Conservation (phyloP, 1,140 invertebrate species). For the Drosophila repletoides region DNA sequence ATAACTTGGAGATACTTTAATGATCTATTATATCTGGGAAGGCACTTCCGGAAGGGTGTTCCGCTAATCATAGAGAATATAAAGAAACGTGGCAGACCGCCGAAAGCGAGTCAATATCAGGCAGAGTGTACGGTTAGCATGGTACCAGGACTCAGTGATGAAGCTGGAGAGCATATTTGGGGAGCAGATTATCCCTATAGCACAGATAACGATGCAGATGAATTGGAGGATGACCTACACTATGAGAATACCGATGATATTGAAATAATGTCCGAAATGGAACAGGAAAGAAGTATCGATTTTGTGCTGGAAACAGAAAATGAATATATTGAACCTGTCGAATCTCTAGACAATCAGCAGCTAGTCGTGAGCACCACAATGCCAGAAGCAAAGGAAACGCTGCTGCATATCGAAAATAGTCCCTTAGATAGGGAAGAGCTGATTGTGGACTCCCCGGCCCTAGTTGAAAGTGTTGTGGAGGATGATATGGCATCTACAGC, state of each 20-base stretch:
- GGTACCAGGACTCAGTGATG: background rate
- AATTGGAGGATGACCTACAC: conserved; percentile 45
- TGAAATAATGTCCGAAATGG: conserved; percentile 46
- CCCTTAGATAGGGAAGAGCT: background rate
- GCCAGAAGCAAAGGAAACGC: background rate
- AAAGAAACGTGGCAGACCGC: conserved; percentile 56
- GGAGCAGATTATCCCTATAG: conserved; percentile 64
- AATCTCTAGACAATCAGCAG: conserved; percentile 27
- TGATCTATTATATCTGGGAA: conserved; percentile 61
- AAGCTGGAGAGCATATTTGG: conserved; percentile 48
- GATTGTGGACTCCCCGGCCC: background rate
- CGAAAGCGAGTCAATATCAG: conserved; percentile 14
- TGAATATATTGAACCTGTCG: conserved; percentile 2
- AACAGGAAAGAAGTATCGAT: conserved; percentile 14
- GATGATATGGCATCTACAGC: background rate
- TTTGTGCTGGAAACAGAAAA: conserved; percentile 29
- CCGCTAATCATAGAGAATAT: conserved; percentile 59
- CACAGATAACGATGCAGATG: conserved; percentile 54
- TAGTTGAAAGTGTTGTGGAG: background rate
- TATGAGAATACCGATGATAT: conserved; percentile 48
- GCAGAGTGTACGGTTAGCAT: background rate
- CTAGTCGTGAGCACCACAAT: conserved; percentile 48
- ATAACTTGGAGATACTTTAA: conserved; percentile 66
- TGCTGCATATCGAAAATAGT: background rate
- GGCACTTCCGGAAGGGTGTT: conserved; percentile 70